Percentiles rank a stretch among this genome's conserved stretches.
These are phyloP conservation scores for Athalia cordata DNA, from an alignment of 2,888 invertebrate genomes.

Conservation along the genomic window DNA sequence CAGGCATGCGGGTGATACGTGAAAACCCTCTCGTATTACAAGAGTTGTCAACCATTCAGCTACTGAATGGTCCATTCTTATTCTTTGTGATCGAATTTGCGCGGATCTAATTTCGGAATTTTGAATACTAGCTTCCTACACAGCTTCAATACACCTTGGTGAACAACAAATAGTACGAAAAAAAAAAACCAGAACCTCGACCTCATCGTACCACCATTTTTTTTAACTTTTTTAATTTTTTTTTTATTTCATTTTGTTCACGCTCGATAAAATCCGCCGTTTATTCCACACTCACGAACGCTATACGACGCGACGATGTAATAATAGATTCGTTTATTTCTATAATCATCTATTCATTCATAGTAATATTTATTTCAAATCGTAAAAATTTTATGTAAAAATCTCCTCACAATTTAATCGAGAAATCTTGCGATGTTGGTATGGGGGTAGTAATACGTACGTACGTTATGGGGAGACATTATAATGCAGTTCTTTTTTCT, in stretches of 20 bases:
- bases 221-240: not conserved
- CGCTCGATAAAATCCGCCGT: slow-evolving; percentile 13
- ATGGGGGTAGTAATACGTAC: too few relatives aligned
- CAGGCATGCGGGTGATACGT: slow-evolving; percentile 40
- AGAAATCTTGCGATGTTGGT: too few relatives aligned
- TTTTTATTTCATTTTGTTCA: not conserved
- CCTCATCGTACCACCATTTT: not conserved
- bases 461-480: too few relatives aligned
- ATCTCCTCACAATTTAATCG: too few relatives aligned
- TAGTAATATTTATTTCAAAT: too few relatives aligned
- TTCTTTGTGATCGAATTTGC: slow-evolving; percentile 45
- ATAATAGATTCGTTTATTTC: not conserved
- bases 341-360: not conserved
- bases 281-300: slow-evolving; percentile 2
- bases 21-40: slow-evolving; percentile 42
- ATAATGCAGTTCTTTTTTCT: too few relatives aligned
- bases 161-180: not conserved
- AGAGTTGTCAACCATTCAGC: slow-evolving; percentile 38
- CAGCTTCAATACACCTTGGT: not conserved
- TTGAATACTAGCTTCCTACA: slow-evolving; percentile 20
- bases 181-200: not conserved
- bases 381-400: too few relatives aligned
- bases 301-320: not conserved
- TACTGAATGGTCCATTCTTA: slow-evolving; percentile 38
- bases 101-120: slow-evolving; percentile 41